Evolutionary conservation across 2,888 invertebrate genomes (phyloP).

Genomic region (Parnassius smintheus): DNA sequence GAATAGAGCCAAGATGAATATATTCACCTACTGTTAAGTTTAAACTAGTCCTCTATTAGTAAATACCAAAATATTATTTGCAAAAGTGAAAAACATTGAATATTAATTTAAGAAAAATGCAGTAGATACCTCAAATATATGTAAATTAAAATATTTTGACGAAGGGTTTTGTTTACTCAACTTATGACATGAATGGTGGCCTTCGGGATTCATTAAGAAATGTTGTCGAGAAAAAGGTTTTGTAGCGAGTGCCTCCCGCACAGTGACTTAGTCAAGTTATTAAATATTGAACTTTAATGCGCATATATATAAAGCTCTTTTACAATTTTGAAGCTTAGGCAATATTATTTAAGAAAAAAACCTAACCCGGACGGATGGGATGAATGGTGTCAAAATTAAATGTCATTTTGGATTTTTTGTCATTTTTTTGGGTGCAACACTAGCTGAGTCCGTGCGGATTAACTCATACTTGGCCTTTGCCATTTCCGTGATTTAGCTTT

Average conservation of each 20-base stretch:
- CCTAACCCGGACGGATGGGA: conserved; percentile 59
- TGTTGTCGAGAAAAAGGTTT: conserved; percentile 55
- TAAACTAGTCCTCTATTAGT: no score
- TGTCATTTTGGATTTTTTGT: conserved; percentile 69
- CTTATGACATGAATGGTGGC: conserved; percentile 73
- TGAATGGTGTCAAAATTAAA: conserved; percentile 79
- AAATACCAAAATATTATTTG: no score
- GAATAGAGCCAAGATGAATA: no score
- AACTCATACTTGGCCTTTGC: conserved; percentile 19
- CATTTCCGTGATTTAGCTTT: conserved; percentile 21
- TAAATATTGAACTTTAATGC: conserved; percentile 37
- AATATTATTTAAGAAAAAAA: conserved; percentile 37
- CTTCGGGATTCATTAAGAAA: conserved; percentile 74
- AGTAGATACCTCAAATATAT: conserved; percentile 43
- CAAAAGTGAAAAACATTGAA: no score
- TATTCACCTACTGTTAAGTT: no score
- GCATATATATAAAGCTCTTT: conserved; percentile 30
- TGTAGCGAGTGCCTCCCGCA: conserved; percentile 34
- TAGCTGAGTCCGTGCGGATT: conserved; percentile 19
- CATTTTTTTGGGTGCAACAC: conserved; percentile 36
- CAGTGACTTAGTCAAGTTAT: conserved; percentile 14
- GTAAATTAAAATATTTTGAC: conserved; percentile 44
- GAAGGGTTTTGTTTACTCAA: conserved; percentile 74
- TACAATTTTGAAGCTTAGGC: neutral
- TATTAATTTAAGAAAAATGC: no score